Evolutionary conservation across 2,888 invertebrate genomes (phyloP).

Genomic region (Slavum lentiscoides): DNA sequence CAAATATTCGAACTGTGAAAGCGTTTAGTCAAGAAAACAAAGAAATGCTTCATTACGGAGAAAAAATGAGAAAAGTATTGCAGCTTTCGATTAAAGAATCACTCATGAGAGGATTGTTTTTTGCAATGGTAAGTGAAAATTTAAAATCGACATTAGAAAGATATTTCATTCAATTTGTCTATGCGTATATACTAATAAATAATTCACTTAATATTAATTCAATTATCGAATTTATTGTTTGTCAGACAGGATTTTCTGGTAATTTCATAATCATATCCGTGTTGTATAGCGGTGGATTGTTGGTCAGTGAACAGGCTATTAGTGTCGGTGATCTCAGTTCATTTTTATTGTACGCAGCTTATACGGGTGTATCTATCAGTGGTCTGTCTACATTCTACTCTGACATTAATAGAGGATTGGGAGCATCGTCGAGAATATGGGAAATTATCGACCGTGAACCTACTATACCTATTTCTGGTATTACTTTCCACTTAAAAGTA

Average conservation of each 20-base stretch:
- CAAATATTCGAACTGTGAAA: slow-evolving; percentile 90
- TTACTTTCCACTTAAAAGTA: not conserved
- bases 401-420: slow-evolving; percentile 89
- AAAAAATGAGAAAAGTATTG: slow-evolving; percentile 73
- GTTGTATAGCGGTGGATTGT: slow-evolving; percentile 86
- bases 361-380: slow-evolving; percentile 86
- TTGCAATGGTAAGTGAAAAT: slow-evolving; percentile 72
- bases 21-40: slow-evolving; percentile 83
- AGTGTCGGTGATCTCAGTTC: slow-evolving; percentile 89
- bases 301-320: slow-evolving; percentile 78
- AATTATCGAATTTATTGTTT: slow-evolving; percentile 54
- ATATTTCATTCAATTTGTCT: not conserved
- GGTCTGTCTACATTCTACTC: slow-evolving; percentile 92
- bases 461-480: slow-evolving; percentile 73
- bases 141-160: slow-evolving; percentile 10
- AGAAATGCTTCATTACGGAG: slow-evolving; percentile 73
- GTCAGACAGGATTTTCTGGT: slow-evolving; percentile 82
- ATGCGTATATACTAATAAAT: not conserved
- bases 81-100: slow-evolving; percentile 84
- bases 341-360: slow-evolving; percentile 91
- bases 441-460: slow-evolving; percentile 83
- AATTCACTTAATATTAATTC: not conserved
- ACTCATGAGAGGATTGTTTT: slow-evolving; percentile 84
- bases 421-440: slow-evolving; percentile 87
- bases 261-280: slow-evolving; percentile 88